Percentiles rank a stretch among this genome's conserved stretches.
Evolutionary conservation across 2,888 invertebrate species (phyloP).

Genomic region (Netelia inedita): DNA sequence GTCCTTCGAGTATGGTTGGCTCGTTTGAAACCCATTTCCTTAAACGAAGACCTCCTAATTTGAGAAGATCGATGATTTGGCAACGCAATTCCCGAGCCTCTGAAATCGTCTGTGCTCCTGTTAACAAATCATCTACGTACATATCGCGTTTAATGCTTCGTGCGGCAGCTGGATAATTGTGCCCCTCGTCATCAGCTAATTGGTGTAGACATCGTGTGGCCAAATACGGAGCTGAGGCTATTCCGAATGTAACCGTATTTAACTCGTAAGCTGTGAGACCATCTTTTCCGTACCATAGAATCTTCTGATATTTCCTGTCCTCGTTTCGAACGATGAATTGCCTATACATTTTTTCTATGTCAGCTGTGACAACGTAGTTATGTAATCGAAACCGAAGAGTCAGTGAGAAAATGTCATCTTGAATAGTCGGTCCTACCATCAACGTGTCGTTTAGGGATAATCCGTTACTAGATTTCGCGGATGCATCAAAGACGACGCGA

Average conservation of each 20-base stretch:
- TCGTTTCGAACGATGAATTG: background rate
- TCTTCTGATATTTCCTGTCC: background rate
- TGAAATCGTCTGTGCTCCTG: constrained; percentile 47
- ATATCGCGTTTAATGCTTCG: constrained; percentile 49
- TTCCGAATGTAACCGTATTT: background rate
- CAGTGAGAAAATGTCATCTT: constrained; percentile 70
- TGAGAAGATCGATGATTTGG: constrained; percentile 46
- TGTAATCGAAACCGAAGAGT: constrained; percentile 56
- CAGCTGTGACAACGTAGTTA: background rate
- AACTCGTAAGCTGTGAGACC: background rate
- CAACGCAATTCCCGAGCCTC: constrained; percentile 33
- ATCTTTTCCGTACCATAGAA: background rate
- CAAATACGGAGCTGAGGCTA: background rate
- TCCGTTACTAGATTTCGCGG: constrained; percentile 61
- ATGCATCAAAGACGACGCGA: constrained; percentile 73
- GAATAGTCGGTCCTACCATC: constrained; percentile 70
- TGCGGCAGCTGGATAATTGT: constrained; percentile 11
- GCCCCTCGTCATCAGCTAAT: background rate
- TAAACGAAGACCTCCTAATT: constrained; percentile 57
- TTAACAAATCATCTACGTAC: constrained; percentile 66
- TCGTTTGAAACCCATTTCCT: constrained; percentile 67
- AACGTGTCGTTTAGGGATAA: constrained; percentile 69
- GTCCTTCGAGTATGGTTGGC: constrained; percentile 5
- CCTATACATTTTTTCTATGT: constrained; percentile 8
- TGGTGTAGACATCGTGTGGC: background rate